A percentile compares a stretch with the other conserved stretches of the same genome.
Evolutionary conservation across 2,113 vertebrate species (phyloP).

Genomic region (Chlorodrepanis virens): DNA sequence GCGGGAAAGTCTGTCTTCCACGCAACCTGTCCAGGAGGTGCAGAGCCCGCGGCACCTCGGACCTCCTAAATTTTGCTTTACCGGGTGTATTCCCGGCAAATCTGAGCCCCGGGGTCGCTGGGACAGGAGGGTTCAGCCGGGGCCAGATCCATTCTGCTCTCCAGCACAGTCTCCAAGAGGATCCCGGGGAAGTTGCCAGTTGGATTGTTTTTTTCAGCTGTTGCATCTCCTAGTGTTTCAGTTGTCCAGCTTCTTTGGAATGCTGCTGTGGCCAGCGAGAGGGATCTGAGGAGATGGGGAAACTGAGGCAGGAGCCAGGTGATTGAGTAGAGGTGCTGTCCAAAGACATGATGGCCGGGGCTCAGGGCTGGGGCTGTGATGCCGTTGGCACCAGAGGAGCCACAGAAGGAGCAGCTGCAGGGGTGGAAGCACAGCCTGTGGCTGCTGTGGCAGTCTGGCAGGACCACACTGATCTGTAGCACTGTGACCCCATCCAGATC

Average conservation of each 20-base stretch:
- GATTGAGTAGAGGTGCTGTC: accelerated
- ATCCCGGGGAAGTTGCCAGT: background rate
- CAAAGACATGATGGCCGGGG: accelerated
- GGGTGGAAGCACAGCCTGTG: background rate
- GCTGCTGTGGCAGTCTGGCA: background rate
- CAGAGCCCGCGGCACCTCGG: accelerated
- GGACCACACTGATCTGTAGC: accelerated
- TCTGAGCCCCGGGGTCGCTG: accelerated
- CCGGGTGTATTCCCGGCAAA: accelerated
- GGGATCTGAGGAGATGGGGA: background rate
- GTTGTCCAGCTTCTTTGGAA: background rate
- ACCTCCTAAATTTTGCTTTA: background rate
- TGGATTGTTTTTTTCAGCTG: background rate
- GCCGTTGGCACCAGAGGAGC: background rate
- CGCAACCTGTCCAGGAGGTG: background rate
- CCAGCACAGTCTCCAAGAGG: background rate
- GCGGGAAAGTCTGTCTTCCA: background rate
- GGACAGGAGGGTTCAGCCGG: background rate
- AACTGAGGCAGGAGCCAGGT: background rate
- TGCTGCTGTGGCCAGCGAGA: background rate
- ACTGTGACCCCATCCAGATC: background rate
- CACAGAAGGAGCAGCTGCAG: background rate
- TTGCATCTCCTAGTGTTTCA: background rate
- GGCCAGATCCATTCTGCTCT: background rate
- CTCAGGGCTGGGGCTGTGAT: background rate